Conservation (phyloP, 2,113 vertebrate species). For the Tetrax tetrax region DNA sequence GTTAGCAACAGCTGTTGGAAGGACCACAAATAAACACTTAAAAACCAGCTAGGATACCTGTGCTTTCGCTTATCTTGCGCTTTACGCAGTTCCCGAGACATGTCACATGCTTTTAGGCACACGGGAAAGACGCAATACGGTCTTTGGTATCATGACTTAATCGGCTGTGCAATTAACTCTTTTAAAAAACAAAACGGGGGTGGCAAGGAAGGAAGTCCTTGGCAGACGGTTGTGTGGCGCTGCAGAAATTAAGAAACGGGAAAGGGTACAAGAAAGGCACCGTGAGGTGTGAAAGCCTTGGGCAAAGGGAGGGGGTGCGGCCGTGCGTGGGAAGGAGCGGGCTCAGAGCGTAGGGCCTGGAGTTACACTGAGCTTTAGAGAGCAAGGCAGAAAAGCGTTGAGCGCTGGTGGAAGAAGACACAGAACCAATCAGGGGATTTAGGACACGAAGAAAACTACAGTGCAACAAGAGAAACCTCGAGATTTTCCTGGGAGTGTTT, state of each 20-base stretch:
- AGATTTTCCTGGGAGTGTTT: background rate
- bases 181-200: background rate
- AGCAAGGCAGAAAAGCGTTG: background rate
- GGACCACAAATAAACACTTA: background rate
- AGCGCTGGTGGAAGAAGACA: background rate
- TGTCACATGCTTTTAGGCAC: background rate
- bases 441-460: background rate
- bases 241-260: background rate
- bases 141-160: background rate
- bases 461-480: rapidly evolving
- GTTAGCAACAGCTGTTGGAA: background rate
- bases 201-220: background rate
- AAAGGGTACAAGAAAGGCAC: background rate
- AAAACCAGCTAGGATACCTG: background rate
- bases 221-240: background rate
- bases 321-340: background rate
- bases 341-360: background rate
- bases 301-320: background rate
- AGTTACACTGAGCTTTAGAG: background rate
- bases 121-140: background rate
- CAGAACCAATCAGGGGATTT: background rate
- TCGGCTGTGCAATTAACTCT: background rate
- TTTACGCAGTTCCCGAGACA: background rate
- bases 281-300: background rate
- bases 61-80: background rate